Evolutionary conservation across 2,113 vertebrate genomes (phyloP), one percentile per base, ranked within the genome.

Genomic region (Rhabdornis inornatus): DNA sequence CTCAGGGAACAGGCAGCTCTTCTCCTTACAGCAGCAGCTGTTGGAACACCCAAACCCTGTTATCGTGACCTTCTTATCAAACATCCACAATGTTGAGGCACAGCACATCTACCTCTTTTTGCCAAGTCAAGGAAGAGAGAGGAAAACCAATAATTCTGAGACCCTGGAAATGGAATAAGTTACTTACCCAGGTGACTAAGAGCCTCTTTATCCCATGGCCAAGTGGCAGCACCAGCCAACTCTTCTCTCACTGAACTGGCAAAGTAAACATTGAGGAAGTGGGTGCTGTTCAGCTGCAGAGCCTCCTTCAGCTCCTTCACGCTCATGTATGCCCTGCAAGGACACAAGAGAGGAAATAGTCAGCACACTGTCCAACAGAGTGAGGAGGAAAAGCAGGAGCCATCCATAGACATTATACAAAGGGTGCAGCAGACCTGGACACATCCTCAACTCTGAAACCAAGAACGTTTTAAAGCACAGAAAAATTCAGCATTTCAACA

Each of bases 151-250:
- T 14, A 42, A 42, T 25, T 52, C 35, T 27, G 53, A 75, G 80
- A 27, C 5, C 18, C 28, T 4, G 1, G 4, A 28, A 57, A 35
- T 1, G 9, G 24, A 40, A 20, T 42, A 61, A 42, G 15, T 94
- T 42, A 88, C 98, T 98, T 89, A 99, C 99, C 99, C 93, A 99
- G 98, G 88, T 99, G 98, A 68, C 97, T 99, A 9, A 99, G 98
- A 49, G 99, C 99, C 82, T 99, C 99, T 85, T 99, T 99, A 56
- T 99, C 99, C 99, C 99, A 99, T 0, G 99, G 99, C 99, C 99
- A 99, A 50, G 99, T 99, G 47, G 99, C 99, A 76, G 99, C 98
- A 87, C 99, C 99, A 53, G 99, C 99, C 93, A 99, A 96, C 72
- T 99, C 99, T 86, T 99, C 99, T 40, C 98, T 97, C 37, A 98